These are phyloP conservation scores for Tachina lurida DNA, from an alignment of 2,888 invertebrate genomes.

Conservation along the genomic window DNA sequence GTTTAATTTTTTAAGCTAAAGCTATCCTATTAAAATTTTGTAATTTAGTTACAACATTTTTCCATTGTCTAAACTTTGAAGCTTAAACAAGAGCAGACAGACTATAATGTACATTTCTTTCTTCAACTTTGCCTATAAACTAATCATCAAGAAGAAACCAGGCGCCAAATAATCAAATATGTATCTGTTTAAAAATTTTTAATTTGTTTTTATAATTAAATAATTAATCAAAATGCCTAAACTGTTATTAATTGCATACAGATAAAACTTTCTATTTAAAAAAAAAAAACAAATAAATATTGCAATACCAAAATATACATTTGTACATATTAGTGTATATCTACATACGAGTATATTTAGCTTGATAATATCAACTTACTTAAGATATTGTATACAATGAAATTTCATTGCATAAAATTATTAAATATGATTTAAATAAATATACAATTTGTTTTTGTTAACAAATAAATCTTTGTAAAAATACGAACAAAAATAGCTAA, in stretches of 20 bases:
- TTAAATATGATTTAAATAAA: constrained; percentile 17
- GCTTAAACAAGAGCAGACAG: too few species aligned
- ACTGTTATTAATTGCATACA: neutral
- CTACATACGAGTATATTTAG: too few species aligned
- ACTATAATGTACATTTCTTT: too few species aligned
- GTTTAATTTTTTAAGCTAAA: too few species aligned
- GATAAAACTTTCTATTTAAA: constrained; percentile 1
- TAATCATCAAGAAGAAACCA: neutral
- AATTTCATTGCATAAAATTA: constrained; percentile 29
- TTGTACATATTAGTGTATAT: too few species aligned
- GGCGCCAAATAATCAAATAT: constrained; percentile 5
- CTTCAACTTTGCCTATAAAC: too few species aligned
- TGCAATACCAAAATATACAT: constrained; percentile 5
- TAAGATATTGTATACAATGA: constrained; percentile 16
- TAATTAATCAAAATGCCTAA: constrained; percentile 27
- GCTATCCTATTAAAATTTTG: too few species aligned
- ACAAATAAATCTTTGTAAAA: constrained; percentile 8
- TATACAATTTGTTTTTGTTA: constrained; percentile 5
- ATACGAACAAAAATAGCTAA: neutral
- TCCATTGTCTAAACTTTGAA: too few species aligned
- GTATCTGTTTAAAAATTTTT: neutral
- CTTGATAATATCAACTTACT: neutral
- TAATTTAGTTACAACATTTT: too few species aligned
- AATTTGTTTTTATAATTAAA: constrained; percentile 7
- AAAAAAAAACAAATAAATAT: constrained; percentile 12